These are phyloP conservation scores for Neofelis nebulosa DNA, from an alignment of 2,113 vertebrate genomes.

Conservation along the genomic window DNA sequence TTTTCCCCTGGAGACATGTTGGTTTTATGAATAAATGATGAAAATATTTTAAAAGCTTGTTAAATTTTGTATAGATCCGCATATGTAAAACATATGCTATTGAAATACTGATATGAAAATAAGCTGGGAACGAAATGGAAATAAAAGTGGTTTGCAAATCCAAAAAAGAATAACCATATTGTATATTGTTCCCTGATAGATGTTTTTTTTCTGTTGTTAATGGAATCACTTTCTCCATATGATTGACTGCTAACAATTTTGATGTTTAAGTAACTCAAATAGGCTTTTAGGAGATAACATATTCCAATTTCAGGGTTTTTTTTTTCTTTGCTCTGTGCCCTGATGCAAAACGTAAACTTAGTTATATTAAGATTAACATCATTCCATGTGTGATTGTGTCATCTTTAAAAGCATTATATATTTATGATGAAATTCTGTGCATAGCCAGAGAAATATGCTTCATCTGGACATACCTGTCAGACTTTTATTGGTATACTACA, in stretches of 20 bases:
- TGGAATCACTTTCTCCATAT: background rate
- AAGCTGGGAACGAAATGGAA: slow-evolving; percentile 46
- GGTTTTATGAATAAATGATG: slow-evolving; percentile 74
- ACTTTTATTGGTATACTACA: slow-evolving; percentile 8
- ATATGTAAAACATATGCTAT: slow-evolving; percentile 75
- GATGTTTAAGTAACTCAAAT: background rate
- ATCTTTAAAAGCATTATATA: slow-evolving; percentile 9
- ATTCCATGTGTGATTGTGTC: slow-evolving; percentile 15
- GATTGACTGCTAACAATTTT: background rate
- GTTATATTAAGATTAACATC: slow-evolving; percentile 31
- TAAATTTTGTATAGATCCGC: slow-evolving; percentile 57
- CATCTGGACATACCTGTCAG: background rate
- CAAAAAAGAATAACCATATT: background rate
- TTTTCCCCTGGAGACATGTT: slow-evolving; percentile 41
- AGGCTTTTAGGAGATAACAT: background rate
- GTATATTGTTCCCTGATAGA: background rate
- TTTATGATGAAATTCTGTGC: background rate
- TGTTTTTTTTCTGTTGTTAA: background rate
- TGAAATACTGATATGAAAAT: slow-evolving; percentile 54
- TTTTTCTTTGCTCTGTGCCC: background rate
- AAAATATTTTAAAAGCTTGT: slow-evolving; percentile 75
- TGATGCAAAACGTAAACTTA: slow-evolving; percentile 7
- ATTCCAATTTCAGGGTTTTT: background rate
- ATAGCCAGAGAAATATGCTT: background rate
- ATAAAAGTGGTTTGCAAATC: slow-evolving; percentile 40